phyloP scores from a whole-genome alignment of 2,113 vertebrate genomes.

The Condylura cristata region DNA sequence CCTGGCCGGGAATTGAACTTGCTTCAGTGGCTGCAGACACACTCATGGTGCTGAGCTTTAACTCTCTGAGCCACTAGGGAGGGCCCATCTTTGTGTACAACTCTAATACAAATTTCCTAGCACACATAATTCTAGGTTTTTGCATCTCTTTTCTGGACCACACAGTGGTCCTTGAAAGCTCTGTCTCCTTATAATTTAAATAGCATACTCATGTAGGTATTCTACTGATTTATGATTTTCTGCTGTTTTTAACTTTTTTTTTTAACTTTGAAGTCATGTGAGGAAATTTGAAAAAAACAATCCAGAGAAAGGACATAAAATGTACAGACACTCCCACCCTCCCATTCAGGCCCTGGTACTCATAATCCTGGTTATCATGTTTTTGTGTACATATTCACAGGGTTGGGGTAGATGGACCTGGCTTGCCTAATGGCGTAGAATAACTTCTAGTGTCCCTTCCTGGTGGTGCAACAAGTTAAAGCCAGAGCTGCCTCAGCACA shows the following conservation, averaged over 20 bases:
- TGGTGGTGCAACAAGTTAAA: too few relatives aligned
- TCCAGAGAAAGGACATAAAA: slow-evolving; percentile 10
- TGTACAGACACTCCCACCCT: not conserved
- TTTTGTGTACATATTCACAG: not conserved
- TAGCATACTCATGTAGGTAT: not conserved
- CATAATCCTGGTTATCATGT: not conserved
- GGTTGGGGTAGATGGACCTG: not conserved
- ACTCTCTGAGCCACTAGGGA: too few relatives aligned
- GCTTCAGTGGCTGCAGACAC: too few relatives aligned
- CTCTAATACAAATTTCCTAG: not conserved
- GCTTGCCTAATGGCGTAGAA: not conserved
- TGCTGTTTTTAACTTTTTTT: not conserved
- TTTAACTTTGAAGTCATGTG: slow-evolving; percentile 19
- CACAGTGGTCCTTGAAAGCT: not conserved
- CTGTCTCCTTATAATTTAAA: not conserved
- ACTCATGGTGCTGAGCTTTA: too few relatives aligned
- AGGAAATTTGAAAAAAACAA: not conserved
- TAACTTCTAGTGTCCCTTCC: not conserved
- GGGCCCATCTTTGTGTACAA: not conserved
- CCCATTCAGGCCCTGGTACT: not conserved
- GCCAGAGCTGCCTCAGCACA: too few relatives aligned
- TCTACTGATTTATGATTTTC: not conserved
- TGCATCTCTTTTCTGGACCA: not conserved
- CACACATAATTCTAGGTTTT: not conserved
- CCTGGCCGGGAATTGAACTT: too few relatives aligned